Evolutionary conservation across 2,888 invertebrate species (phyloP), one percentile per base, ranked within the genome.

Genomic region (Stenichneumon culpator): DNA sequence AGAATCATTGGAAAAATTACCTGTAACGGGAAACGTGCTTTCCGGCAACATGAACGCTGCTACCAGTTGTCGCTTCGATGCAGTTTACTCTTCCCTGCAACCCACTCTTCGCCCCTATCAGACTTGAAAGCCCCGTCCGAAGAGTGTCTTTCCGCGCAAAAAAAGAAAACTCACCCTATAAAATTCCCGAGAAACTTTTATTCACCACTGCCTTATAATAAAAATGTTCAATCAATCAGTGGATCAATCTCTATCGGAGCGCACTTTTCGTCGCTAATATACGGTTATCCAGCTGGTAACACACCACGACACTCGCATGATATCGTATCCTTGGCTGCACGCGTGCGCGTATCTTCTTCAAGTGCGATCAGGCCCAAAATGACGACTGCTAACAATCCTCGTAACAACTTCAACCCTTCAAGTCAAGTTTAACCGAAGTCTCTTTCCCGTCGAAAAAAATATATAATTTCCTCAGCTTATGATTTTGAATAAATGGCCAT

Each of bases 21-120:
- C 94, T 94, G 93, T 93, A 79, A 94, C 91, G 93, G 94, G 93
- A 94, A 94, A 94, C 82, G 91, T 91, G 90, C 92, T 94, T 93
- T 94, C 93, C 86, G 94, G 93, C 92, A 94, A 93, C 94, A 94
- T 94, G 91, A 92, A 93, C 88, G 86, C 89, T 87, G 87, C 83
- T 83, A 87, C 60, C 44, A 69, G 28, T 84, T 77, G 16, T 78
- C 84, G 60, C 77, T 68, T 54, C 47, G 22, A 19, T 57, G 25
- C 4, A 3, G 52, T 75, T 32, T 72, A 80, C 80, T 82, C 63
- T 73, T 52, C 19, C 22, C 2, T 39, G 5, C 67, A 19, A 39
- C 9, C 2, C 11, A 19, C 39, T 19, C 19, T 3, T 11, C 54
- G 22, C 54, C 22, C 22, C 22, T 11, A 44, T 44, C 11, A 44